phyloP scores from a whole-genome alignment of 1,140 invertebrate species.

The Chrysoperla carnea region DNA sequence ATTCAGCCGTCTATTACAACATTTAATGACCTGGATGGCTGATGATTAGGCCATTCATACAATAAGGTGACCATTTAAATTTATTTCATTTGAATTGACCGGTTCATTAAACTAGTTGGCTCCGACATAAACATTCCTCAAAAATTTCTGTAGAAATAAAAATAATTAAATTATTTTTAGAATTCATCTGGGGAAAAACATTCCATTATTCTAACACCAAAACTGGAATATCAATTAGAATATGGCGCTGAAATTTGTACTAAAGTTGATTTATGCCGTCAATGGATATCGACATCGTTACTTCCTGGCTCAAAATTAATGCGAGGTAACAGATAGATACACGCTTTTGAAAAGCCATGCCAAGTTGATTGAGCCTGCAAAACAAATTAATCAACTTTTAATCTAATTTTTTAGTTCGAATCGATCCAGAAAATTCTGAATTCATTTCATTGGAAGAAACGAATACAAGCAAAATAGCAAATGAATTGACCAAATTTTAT shows the following conservation, averaged over 20 bases:
- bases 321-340: conserved; percentile 18
- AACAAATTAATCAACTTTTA: conserved; percentile 1
- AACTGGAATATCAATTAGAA: conserved; percentile 26
- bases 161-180: conserved; percentile 6
- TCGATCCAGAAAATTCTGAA: conserved; percentile 15
- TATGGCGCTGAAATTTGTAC: conserved; percentile 25
- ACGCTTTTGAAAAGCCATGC: too few species aligned
- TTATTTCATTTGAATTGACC: too few species aligned
- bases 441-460: conserved; percentile 23
- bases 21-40: too few species aligned
- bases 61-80: too few species aligned
- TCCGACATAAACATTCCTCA: too few species aligned
- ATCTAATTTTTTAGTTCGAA: conserved; percentile 21
- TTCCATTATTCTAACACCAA: conserved; percentile 20
- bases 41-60: too few species aligned
- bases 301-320: conserved; percentile 22
- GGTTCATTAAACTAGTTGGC: too few species aligned
- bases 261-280: conserved; percentile 20
- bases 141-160: too few species aligned
- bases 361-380: too few species aligned
- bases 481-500: conserved; percentile 21
- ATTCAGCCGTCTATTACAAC: too few species aligned
- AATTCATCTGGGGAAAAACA: conserved; percentile 9
- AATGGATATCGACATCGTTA: conserved; percentile 26
- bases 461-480: conserved; percentile 16